phyloP scores from a whole-genome alignment of 1,140 invertebrate species.

The Vollenhovia emeryi region DNA sequence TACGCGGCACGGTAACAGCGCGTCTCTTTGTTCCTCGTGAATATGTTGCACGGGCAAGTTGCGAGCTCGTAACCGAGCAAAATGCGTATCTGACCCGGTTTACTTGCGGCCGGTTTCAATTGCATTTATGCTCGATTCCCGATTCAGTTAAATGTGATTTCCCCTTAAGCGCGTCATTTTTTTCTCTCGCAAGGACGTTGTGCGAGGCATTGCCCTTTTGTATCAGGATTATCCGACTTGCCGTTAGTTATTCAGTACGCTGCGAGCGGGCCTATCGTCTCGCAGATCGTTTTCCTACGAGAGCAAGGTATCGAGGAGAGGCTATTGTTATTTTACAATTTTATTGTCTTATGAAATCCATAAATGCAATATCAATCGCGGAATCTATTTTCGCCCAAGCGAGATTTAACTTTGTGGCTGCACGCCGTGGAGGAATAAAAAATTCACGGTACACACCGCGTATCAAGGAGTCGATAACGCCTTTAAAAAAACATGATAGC shows the following conservation, averaged over 20 bases:
- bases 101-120: neutral
- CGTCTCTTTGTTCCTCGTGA: constrained; percentile 42
- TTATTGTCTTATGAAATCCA: neutral
- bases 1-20: constrained; percentile 42
- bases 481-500: constrained; percentile 6
- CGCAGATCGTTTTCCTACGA: neutral
- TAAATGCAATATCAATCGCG: neutral
- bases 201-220: neutral
- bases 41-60: constrained; percentile 20
- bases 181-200: neutral
- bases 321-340: neutral
- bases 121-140: neutral
- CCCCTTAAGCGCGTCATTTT: neutral
- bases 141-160: neutral
- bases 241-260: neutral
- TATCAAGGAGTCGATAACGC: constrained; percentile 5
- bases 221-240: neutral
- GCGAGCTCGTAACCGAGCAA: constrained; percentile 29
- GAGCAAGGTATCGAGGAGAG: neutral
- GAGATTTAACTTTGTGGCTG: constrained; percentile 14
- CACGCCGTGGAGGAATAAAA: neutral
- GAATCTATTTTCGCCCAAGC: neutral
- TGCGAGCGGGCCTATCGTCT: neutral
- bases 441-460: neutral
- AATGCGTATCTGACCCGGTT: constrained; percentile 25